Base-by-base conservation (phyloP, 2,888 invertebrate genomes). In the Idaea aversata region DNA sequence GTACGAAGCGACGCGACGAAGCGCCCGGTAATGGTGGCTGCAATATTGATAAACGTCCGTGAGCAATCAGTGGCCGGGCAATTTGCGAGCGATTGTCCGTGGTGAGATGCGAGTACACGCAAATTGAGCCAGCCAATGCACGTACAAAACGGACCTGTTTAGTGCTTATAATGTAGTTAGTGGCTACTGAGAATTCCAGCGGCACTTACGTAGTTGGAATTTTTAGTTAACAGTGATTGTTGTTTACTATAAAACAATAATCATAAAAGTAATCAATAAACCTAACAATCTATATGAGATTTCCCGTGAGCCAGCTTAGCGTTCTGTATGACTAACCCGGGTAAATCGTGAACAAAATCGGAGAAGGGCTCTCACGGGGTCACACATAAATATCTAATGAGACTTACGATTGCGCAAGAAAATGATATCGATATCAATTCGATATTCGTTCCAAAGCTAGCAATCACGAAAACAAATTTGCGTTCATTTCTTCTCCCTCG, bases 381-480 rank as follows among this genome's bases (percentile, higher is more conserved):
- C 88, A 88, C 85, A 85, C 83, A 86, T 86, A 86, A 86, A 85
- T 82, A 83, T 80, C 81, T 86, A 89, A 89, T 88, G 83, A 87
- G 87, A 87, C 85, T 87, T 88, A 87, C 83, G 86, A 87, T 89
- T 87, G 86, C 84, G 79, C 83, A 85, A 86, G 85, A 86, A 88
- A 89, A 88, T 88, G 80, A 88, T 88, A 88, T 88, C 88, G 86
- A 91, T 89, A 89, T 85, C 85, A 88, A 88, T 88, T 85, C 89
- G 87, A 89, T 91, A 90, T 84, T 82, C 85, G 85, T 81, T 85
- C 80, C 84, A 84, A 88, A 86, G 85, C 81, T 82, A 79, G 89
- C 90, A 91, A 92, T 92, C 91, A 91, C 86, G 88, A 90, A 91
- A 91, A 92, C 92, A 92, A 92, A 93, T 92, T 92, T 91, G 88